Evolutionary conservation across 2,888 invertebrate species (phyloP).

Genomic region (Dicyrtoma fusca): DNA sequence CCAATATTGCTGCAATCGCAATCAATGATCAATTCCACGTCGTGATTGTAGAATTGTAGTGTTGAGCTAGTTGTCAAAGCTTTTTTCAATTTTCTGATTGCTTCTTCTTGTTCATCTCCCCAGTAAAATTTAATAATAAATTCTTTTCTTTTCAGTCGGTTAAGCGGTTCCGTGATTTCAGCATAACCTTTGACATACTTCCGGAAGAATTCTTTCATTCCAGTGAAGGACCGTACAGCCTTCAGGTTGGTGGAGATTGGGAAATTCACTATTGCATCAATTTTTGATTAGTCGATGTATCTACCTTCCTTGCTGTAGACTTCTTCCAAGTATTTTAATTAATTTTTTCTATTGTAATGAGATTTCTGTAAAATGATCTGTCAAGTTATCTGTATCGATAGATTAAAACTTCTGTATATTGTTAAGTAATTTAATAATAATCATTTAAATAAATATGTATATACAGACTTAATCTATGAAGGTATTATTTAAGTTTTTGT

Average conservation of each 20-base stretch:
- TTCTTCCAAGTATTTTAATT: not conserved
- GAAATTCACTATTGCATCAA: conserved; percentile 25
- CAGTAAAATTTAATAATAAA: not conserved
- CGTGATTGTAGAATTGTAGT: not conserved
- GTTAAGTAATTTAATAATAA: too few relatives aligned
- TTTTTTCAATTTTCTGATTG: not conserved
- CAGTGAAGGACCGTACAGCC: conserved; percentile 19
- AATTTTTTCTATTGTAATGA: too few relatives aligned
- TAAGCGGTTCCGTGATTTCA: conserved; percentile 26
- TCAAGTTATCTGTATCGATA: too few relatives aligned
- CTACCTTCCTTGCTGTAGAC: not conserved
- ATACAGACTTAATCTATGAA: too few relatives aligned
- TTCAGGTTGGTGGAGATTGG: conserved; percentile 22
- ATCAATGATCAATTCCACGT: not conserved
- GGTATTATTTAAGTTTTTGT: too few relatives aligned
- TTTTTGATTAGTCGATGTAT: conserved; percentile 20
- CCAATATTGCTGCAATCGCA: conserved; percentile 52
- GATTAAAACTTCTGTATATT: too few relatives aligned
- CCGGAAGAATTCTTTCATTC: conserved; percentile 45
- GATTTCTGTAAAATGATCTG: too few relatives aligned
- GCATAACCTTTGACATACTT: conserved; percentile 32
- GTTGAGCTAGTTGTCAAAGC: not conserved
- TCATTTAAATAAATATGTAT: too few relatives aligned
- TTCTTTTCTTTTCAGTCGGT: not conserved
- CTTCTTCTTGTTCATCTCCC: not conserved